Base-by-base conservation (phyloP, 2,888 invertebrate genomes). In the Adineta ricciae region DNA sequence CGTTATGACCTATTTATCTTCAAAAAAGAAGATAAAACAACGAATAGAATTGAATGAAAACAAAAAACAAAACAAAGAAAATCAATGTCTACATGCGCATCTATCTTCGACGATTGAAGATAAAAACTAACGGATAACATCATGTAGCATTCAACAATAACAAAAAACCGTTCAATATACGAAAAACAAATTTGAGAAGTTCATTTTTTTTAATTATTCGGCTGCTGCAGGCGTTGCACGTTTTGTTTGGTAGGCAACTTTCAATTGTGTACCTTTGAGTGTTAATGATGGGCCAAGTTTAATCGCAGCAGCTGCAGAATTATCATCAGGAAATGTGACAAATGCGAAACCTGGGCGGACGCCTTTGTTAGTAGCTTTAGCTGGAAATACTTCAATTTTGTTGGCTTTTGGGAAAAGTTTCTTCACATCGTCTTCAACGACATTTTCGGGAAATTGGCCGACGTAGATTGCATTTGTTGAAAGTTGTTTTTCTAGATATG, bases 361-460 rank as follows among this genome's bases (percentile, higher is more conserved):
- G 41, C 78, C 78, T 78, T 78, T 38, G 14, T 78, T 78, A 9
- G 9, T 38, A 9, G 78, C 41, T 78, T 78, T 38, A 11, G 78
- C 21, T 41, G 78, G 41, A 78, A 78, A 41, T 21, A 78, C 38
- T 78, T 78, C 78, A 41, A 78, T 9, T 41, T 78, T 78, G n/a
- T 3, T 41, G 24, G 78, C 78, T 78, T 78, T 78, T 41, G 78
- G 78, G 24, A 78, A 78, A 4, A 78, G n/a, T 41, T 24, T 32
- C 41, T 78, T 78, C 1, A 78, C 14, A 41, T 78, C 78, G 11
- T 41, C 41, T 78, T 78, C 78, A 41, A n/a, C n/a, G 3, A 41
- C 41, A 78, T 78, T 38, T 78, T 78, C 78, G 8, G 78, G 78
- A 41, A 78, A 41, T 78, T 78, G 78, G n/a, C 78, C 78, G n/a